These are phyloP conservation scores for Trogon surrucura DNA, from an alignment of 2,113 vertebrate genomes.

Conservation along the genomic window DNA sequence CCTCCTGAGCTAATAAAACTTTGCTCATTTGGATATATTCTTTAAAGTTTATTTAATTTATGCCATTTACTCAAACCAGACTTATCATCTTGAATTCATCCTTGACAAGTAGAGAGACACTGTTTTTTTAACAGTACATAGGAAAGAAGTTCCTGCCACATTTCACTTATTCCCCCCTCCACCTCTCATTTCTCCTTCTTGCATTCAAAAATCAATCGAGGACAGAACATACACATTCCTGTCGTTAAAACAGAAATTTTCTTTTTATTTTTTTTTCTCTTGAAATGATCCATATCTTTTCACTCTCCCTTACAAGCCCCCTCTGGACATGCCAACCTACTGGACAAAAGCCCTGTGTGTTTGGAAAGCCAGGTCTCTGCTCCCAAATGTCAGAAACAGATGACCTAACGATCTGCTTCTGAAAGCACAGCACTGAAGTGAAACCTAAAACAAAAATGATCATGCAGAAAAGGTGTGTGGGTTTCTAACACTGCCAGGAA, in stretches of 20 bases:
- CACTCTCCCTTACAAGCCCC: neutral
- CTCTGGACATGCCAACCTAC: neutral
- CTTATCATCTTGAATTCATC: neutral
- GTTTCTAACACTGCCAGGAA: neutral
- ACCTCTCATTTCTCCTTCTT: neutral
- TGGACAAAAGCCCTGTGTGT: neutral
- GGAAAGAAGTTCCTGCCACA: neutral
- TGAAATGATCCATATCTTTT: neutral
- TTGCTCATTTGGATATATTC: neutral
- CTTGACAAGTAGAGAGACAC: neutral
- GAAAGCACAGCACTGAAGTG: neutral
- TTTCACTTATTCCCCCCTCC: neutral
- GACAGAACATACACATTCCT: neutral
- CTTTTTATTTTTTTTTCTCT: neutral
- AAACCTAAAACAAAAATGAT: neutral
- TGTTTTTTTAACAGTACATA: neutral
- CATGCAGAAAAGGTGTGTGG: neutral
- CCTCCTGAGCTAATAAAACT: neutral
- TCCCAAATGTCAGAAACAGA: neutral
- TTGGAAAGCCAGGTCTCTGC: neutral
- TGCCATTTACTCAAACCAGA: neutral
- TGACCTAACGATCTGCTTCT: neutral
- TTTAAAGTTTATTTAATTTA: neutral
- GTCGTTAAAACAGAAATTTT: neutral
- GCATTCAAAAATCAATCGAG: neutral